Evolutionary conservation across 2,888 invertebrate genomes (phyloP), one percentile per base, ranked within the genome.

Genomic region (Amorpha juglandis): DNA sequence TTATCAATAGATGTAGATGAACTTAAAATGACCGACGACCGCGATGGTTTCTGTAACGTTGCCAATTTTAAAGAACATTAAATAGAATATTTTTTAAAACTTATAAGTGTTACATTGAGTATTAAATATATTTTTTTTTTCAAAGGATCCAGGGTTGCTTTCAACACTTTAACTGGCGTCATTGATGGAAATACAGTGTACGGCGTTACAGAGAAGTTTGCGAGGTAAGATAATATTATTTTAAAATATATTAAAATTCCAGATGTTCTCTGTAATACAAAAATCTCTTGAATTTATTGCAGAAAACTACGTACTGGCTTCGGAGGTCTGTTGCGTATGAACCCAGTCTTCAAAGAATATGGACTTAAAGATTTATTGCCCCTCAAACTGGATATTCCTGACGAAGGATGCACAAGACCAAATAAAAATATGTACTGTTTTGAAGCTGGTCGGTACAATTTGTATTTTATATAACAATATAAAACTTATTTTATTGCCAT

Each of bases 371-470:
- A 98, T 82, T 91, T 98, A 71, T 89, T 98, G 52, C 98, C 98
- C 0, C 90, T 98, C 63, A 98, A 98, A 86, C 92, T 98, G 63
- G 97, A 98, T 79, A 96, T 98, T 74, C 98, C 98, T 16, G 98
- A 98, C 82, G 98, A 98, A 92, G 98, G 98, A 47, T 98, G 98
- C 87, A 98, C 98, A 1, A 94, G 98, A 67, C 97, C 97, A 0
- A 98, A 98, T 86, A 95, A 96, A 80, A 97, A 97, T 72, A 97
- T 98, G 96, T 98, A 96, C 86, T 98, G 98, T 84, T 98, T 98
- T 81, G 98, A 98, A 94, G 97, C 97, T 73, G 98, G 98, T 96
- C 86, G 88, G 92, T 78, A 65, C 7, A 9, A 38, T 38, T 38
- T 38, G 2, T 38, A 38, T 38, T 1, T 35, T 3, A 35, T 35